Evolutionary conservation across 2,888 invertebrate species (phyloP).

Genomic region (Philonicus albiceps): DNA sequence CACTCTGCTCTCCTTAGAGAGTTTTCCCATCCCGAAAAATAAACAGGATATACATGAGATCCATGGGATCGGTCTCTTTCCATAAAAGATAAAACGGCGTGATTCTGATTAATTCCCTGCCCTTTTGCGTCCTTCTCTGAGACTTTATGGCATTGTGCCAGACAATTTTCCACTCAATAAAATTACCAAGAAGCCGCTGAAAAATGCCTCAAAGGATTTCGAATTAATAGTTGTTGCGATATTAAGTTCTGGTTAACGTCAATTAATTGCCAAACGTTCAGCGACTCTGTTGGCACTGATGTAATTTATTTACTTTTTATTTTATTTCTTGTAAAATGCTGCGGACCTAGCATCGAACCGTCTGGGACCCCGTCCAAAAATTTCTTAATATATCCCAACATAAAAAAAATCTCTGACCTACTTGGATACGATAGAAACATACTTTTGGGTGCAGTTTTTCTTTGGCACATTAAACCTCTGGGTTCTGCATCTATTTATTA

Average conservation of each 20-base stretch:
- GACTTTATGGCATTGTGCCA: background rate
- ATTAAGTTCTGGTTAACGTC: background rate
- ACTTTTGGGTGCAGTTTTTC: background rate
- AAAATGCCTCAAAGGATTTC: background rate
- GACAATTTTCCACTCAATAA: constrained; percentile 23
- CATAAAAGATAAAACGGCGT: constrained; percentile 12
- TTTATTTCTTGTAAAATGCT: background rate
- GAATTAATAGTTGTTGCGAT: background rate
- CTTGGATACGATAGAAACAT: background rate
- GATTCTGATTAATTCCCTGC: background rate
- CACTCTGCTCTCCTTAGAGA: background rate
- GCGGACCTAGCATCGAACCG: background rate
- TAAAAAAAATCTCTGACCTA: background rate
- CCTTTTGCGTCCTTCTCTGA: background rate
- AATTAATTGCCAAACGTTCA: background rate
- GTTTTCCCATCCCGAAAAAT: background rate
- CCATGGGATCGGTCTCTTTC: background rate
- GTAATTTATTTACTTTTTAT: too few relatives aligned
- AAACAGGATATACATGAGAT: background rate
- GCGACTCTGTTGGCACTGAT: background rate
- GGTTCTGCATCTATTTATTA: background rate
- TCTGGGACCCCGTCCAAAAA: background rate
- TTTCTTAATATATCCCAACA: background rate
- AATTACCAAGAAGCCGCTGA: background rate
- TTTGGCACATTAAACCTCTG: background rate